Conservation (phyloP, 2,888 invertebrate genomes). For the Sipha maydis region DNA sequence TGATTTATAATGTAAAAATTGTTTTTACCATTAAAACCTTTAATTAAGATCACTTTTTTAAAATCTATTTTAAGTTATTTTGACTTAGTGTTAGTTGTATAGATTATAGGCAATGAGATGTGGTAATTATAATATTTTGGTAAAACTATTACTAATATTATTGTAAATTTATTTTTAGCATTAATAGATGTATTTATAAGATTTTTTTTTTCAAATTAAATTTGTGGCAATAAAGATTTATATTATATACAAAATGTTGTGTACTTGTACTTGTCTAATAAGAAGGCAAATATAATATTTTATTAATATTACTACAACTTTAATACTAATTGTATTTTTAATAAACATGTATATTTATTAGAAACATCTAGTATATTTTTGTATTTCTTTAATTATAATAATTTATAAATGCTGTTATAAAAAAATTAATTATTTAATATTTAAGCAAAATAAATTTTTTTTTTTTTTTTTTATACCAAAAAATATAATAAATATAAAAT, state of each 20-base stretch:
- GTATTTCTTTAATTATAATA: neutral
- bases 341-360: conserved; percentile 25
- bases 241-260: conserved; percentile 55
- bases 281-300: conserved; percentile 10
- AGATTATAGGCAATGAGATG: conserved; percentile 43
- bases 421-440: neutral
- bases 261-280: conserved; percentile 8
- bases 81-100: conserved; percentile 37
- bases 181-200: conserved; percentile 48
- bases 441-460: neutral
- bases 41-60: conserved; percentile 36
- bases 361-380: conserved; percentile 11
- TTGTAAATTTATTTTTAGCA: conserved; percentile 58
- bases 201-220: conserved; percentile 53
- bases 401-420: neutral
- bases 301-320: neutral
- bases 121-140: conserved; percentile 47
- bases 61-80: conserved; percentile 43
- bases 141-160: conserved; percentile 34
- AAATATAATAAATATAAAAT: neutral
- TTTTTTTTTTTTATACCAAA: too few species aligned
- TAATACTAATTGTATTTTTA: conserved; percentile 23
- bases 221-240: conserved; percentile 62
- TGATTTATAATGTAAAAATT: conserved; percentile 15
- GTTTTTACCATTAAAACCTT: conserved; percentile 35